Evolutionary conservation across 2,888 invertebrate genomes (phyloP).

Genomic region (Xylocampa areola): DNA sequence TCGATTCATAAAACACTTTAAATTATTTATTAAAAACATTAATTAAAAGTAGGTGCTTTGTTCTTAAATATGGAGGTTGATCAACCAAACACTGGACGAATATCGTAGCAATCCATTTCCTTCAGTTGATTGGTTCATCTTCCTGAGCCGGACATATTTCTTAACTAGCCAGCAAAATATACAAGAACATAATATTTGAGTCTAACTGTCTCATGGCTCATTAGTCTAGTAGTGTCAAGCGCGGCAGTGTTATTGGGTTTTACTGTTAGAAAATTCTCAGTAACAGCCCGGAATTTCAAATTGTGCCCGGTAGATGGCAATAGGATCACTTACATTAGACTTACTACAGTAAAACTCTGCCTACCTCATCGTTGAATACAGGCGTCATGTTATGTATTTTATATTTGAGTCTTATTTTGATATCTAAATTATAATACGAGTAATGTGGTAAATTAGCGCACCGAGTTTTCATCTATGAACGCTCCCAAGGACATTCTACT

Average conservation of each 20-base stretch:
- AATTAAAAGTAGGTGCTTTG: constrained; percentile 14
- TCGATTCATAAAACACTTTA: too few species aligned
- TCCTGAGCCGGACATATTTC: constrained; percentile 12
- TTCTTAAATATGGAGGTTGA: constrained; percentile 16
- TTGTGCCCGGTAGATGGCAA: too few species aligned
- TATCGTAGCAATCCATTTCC: constrained; percentile 31
- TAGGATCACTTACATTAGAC: too few species aligned
- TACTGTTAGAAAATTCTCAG: too few species aligned
- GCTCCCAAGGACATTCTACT: constrained; percentile 19
- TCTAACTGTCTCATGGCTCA: too few species aligned
- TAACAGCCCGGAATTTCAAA: too few species aligned
- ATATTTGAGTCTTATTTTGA: constrained; percentile 16
- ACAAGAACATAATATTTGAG: constrained; percentile 8
- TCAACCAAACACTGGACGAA: constrained; percentile 14
- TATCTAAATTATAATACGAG: constrained; percentile 11
- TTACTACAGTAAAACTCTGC: too few species aligned
- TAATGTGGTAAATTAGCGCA: constrained; percentile 32
- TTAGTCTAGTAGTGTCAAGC: too few species aligned
- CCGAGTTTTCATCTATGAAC: constrained; percentile 17
- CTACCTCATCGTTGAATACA: too few species aligned
- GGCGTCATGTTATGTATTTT: too few species aligned
- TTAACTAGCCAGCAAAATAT: constrained; percentile 16
- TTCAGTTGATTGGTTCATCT: constrained; percentile 35
- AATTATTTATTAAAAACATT: not conserved
- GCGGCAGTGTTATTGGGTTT: too few species aligned